phyloP scores from a whole-genome alignment of 2,113 vertebrate genomes.

The Nycticebus coucang region DNA sequence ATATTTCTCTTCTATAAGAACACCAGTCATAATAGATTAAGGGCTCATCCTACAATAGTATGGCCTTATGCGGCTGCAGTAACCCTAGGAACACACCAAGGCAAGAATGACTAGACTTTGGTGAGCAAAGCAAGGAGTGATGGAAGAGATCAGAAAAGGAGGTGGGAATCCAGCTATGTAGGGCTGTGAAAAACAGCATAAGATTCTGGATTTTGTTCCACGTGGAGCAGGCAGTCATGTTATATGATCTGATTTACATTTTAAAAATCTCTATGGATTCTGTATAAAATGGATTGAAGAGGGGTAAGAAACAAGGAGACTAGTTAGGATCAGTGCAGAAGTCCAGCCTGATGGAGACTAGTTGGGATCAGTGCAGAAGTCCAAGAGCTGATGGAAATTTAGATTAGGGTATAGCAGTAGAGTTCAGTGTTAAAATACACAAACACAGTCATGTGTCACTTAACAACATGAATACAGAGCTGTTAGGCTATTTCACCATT shows the following conservation, averaged over 20 bases:
- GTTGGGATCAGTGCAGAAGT: not conserved
- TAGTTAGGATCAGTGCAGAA: not conserved
- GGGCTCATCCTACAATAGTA: not conserved
- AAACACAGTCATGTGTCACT: not conserved
- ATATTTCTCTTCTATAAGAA: not conserved
- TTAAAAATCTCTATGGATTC: conserved; percentile 12
- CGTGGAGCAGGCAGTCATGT: not conserved
- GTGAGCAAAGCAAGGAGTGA: not conserved
- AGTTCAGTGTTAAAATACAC: not conserved
- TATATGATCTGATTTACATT: not conserved
- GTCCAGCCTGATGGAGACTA: not conserved
- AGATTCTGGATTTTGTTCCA: not conserved
- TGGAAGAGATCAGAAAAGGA: not conserved
- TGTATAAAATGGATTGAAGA: not conserved
- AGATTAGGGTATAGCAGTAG: not conserved
- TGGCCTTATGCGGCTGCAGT: not conserved
- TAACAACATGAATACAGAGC: not conserved
- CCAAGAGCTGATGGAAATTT: not conserved
- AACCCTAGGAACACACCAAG: not conserved
- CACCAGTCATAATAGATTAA: not conserved
- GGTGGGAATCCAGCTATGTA: not conserved
- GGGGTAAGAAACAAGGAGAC: not conserved
- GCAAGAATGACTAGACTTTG: not conserved
- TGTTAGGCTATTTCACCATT: not conserved
- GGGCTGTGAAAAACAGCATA: not conserved